Evolutionary conservation across 2,113 vertebrate genomes (phyloP).

Genomic region (Equus quagga): DNA sequence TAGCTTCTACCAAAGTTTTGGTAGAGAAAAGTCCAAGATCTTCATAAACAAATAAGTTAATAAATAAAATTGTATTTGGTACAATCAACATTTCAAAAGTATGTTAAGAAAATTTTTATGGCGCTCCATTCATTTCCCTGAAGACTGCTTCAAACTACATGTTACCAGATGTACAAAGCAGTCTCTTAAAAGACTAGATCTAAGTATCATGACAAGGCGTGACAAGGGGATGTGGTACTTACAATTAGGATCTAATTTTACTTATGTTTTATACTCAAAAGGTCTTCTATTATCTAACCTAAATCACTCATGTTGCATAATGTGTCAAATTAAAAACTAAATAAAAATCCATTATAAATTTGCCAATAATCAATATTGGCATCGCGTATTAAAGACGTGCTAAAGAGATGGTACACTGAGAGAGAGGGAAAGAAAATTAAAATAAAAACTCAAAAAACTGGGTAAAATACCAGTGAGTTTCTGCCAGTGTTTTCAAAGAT

Average conservation of each 20-base stretch:
- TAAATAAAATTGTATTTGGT: conserved; percentile 11
- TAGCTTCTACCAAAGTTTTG: conserved; percentile 98
- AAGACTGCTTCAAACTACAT: background rate
- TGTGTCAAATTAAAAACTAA: background rate
- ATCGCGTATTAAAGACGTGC: background rate
- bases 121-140: background rate
- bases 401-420: background rate
- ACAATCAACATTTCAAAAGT: background rate
- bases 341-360: background rate
- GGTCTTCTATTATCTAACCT: background rate
- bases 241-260: background rate
- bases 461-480: background rate
- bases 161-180: background rate
- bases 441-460: background rate
- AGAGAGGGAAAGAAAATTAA: background rate
- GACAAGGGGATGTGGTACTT: background rate
- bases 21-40: conserved; percentile 99
- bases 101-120: background rate
- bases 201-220: background rate
- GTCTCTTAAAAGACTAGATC: background rate
- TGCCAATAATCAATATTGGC: background rate
- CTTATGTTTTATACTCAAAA: background rate
- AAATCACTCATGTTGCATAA: background rate
- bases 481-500: background rate
- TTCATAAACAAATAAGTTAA: conserved; percentile 78